A percentile compares a stretch with the other conserved stretches of the same genome.
Evolutionary conservation across 2,113 vertebrate species (phyloP).

Genomic region (Crotophaga sulcirostris): DNA sequence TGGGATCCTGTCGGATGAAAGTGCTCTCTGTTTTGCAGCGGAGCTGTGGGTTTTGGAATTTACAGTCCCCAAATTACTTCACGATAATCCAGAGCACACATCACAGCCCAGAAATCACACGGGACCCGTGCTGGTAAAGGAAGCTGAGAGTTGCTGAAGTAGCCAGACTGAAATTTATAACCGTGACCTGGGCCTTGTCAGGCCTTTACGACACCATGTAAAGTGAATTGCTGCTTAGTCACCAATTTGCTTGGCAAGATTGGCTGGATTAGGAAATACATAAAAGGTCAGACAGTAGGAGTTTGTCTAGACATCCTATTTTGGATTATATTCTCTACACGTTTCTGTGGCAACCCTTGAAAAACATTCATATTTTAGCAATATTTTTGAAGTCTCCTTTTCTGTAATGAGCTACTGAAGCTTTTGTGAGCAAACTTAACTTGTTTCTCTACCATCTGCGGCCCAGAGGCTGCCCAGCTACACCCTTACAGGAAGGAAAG

Average conservation of each 20-base stretch:
- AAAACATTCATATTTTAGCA: slow-evolving; percentile 71
- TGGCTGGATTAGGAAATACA: slow-evolving; percentile 74
- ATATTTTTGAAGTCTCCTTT: slow-evolving; percentile 41
- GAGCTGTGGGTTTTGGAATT: slow-evolving; percentile 72
- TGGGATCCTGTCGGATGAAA: slow-evolving; percentile 61
- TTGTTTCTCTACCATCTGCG: neutral
- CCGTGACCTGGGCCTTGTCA: slow-evolving; percentile 74
- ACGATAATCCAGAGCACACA: slow-evolving; percentile 73
- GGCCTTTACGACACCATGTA: slow-evolving; percentile 72
- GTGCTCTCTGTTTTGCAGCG: slow-evolving; percentile 59
- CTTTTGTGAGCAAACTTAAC: neutral
- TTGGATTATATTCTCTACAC: slow-evolving; percentile 62
- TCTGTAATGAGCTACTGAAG: neutral
- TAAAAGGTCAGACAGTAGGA: slow-evolving; percentile 83
- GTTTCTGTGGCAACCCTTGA: slow-evolving; percentile 73
- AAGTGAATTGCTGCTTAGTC: slow-evolving; percentile 79
- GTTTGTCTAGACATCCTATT: slow-evolving; percentile 84
- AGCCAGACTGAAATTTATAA: slow-evolving; percentile 78
- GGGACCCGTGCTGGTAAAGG: slow-evolving; percentile 62
- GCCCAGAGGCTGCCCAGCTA: neutral
- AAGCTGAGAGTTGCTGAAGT: slow-evolving; percentile 62
- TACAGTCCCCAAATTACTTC: slow-evolving; percentile 71
- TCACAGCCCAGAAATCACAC: slow-evolving; percentile 69
- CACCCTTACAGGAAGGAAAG: neutral
- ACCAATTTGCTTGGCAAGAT: slow-evolving; percentile 77